Evolutionary conservation across 2,113 vertebrate genomes (phyloP).

Genomic region (Thalassoma bifasciatum): DNA sequence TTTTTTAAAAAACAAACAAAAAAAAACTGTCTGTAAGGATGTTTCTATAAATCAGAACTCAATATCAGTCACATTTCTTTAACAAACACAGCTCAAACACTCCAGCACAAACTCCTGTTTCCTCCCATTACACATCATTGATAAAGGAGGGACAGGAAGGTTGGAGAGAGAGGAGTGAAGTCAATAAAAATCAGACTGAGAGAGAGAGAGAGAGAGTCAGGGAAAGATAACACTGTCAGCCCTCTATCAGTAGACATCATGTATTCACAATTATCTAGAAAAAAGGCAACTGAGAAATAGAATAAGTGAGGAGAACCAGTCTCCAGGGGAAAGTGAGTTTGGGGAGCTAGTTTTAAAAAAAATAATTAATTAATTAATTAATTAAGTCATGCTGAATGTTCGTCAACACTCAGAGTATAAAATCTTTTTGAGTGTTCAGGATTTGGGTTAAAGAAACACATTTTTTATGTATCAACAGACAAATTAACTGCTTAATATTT

Average conservation of each 20-base stretch:
- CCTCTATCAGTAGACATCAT: neutral
- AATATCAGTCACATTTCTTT: slow-evolving; percentile 21
- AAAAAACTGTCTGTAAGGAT: no score
- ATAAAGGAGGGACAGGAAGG: neutral
- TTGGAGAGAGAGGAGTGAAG: no score
- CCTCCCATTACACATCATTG: slow-evolving; percentile 10
- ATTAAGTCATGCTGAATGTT: no score
- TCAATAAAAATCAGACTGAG: neutral
- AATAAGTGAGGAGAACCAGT: neutral
- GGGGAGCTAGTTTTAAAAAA: no score
- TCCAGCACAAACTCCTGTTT: neutral
- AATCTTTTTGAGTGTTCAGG: no score
- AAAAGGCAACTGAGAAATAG: neutral
- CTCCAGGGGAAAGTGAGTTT: neutral
- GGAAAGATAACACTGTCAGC: neutral
- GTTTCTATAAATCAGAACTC: slow-evolving; percentile 1
- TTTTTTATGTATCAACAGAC: no score
- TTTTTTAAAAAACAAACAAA: neutral
- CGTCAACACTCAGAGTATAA: no score
- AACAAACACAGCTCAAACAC: neutral
- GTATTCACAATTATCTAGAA: neutral
- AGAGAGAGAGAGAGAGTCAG: no score
- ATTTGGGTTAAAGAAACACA: no score
- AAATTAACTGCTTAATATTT: no score
- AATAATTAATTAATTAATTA: no score